These are phyloP conservation scores for Leucania comma DNA, from an alignment of 2,888 invertebrate species.

Conservation along the genomic window DNA sequence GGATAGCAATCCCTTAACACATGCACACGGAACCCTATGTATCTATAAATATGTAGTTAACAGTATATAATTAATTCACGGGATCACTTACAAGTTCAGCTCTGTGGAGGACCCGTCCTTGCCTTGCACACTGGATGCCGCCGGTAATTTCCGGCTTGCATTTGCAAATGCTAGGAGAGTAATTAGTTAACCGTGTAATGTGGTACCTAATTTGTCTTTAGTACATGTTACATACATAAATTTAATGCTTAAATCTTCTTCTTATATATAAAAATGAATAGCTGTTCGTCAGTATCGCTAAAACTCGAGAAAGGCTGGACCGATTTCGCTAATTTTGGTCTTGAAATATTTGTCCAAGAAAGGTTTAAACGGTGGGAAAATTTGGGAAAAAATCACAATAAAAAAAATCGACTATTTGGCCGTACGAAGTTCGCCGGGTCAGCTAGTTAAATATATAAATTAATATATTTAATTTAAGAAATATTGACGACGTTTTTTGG, in stretches of 20 bases:
- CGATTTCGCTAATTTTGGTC: too few relatives aligned
- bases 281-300: too few relatives aligned
- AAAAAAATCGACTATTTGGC: too few relatives aligned
- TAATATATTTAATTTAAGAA: neutral
- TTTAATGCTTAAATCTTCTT: too few relatives aligned
- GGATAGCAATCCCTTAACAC: neutral
- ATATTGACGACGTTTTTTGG: neutral
- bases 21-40: neutral
- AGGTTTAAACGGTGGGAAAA: too few relatives aligned
- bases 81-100: conserved; percentile 45
- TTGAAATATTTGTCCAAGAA: too few relatives aligned
- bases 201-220: neutral
- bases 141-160: conserved; percentile 42
- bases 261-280: too few relatives aligned
- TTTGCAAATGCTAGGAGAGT: conserved; percentile 16
- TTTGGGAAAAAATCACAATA: too few relatives aligned
- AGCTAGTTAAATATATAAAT: neutral
- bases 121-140: conserved; percentile 8
- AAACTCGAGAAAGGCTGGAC: too few relatives aligned
- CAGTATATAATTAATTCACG: conserved; percentile 30
- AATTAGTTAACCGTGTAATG: conserved; percentile 17
- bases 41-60: conserved; percentile 10
- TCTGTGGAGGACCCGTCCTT: conserved; percentile 11
- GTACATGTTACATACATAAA: too few relatives aligned
- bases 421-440: too few relatives aligned